Base-by-base conservation (phyloP, 2,888 invertebrate genomes). In the Cotesia congregata region DNA sequence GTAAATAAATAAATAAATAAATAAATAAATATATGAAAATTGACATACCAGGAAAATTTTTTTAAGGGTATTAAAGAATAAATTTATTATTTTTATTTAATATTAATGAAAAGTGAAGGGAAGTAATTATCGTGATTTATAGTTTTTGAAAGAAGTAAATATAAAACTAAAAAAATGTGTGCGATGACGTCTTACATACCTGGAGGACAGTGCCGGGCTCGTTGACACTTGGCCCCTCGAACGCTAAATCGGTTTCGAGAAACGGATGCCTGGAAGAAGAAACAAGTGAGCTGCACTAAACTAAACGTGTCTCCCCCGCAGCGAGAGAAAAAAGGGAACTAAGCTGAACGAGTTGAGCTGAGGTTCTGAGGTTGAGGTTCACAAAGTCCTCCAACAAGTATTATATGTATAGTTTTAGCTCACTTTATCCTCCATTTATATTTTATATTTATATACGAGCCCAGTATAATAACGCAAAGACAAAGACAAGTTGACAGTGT, bases 161-260 rank as follows among this genome's bases (percentile, higher is more conserved):
- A 50, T 50, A 50, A 30, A 30, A 30, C 30, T 30, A 30, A 30
- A 30, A 30, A 30, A 30, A 30, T 30, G 30, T 71, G 61, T 78
- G 74, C 60, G 61, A 72, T 38, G 71, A 80, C 76, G 79, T 82
- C 77, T 74, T 83, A 80, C 80, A 80, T 83, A 83, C 82, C 83
- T 84, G 83, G 50, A 50, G 50, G 81, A 80, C 81, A 83, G 82
- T 86, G 79, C 82, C 12, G 75, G 82, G 83, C 87, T 87, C 83
- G 87, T 87, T 87, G 87, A 87, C 87, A 87, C 85, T 87, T 87
- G 87, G 86, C 87, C 87, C 85, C 84, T 83, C 82, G 83, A 82
- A 84, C 84, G 86, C 86, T 87, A 85, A 87, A 87, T 87, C 86
- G 87, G 83, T 86, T 86, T 83, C 83, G 84, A 86, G 85, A 85